Percentiles rank a stretch among this genome's conserved stretches.
phyloP scores from a whole-genome alignment of 2,888 invertebrate genomes.

The Rosalia funebris region DNA sequence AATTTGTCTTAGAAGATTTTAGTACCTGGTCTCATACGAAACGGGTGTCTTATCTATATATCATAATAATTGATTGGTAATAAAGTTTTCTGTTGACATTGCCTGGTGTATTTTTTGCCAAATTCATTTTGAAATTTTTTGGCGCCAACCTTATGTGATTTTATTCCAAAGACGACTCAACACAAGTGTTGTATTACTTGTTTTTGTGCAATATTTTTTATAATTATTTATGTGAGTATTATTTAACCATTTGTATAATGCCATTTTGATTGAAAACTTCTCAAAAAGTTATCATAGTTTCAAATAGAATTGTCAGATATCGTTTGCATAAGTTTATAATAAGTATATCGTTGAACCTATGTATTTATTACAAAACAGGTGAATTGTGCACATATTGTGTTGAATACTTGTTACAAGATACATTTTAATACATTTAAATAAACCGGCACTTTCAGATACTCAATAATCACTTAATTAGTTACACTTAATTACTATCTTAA shows the following conservation, averaged over 20 bases:
- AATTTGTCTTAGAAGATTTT: conserved; percentile 24
- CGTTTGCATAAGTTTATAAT: too few relatives aligned
- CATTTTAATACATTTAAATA: too few relatives aligned
- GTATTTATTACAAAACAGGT: too few relatives aligned
- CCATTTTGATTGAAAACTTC: too few relatives aligned
- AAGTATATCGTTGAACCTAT: too few relatives aligned
- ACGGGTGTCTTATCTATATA: conserved; percentile 13
- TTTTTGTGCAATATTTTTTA: conserved; percentile 47
- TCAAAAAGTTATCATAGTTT: too few relatives aligned
- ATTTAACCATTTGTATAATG: background rate
- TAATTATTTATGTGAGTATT: conserved; percentile 39
- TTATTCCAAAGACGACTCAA: conserved; percentile 15
- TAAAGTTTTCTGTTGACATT: conserved; percentile 5
- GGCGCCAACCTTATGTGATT: conserved; percentile 39
- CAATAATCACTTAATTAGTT: too few relatives aligned
- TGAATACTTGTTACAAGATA: too few relatives aligned
- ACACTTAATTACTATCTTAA: too few relatives aligned
- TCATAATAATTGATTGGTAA: background rate
- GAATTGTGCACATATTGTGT: too few relatives aligned
- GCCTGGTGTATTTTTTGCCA: conserved; percentile 17
- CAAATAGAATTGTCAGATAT: too few relatives aligned
- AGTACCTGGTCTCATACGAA: conserved; percentile 3
- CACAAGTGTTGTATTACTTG: conserved; percentile 40
- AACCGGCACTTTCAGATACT: too few relatives aligned
- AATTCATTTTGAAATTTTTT: conserved; percentile 34